Conservation (phyloP, 1,140 invertebrate genomes). For the Drosophila kepulauana region DNA sequence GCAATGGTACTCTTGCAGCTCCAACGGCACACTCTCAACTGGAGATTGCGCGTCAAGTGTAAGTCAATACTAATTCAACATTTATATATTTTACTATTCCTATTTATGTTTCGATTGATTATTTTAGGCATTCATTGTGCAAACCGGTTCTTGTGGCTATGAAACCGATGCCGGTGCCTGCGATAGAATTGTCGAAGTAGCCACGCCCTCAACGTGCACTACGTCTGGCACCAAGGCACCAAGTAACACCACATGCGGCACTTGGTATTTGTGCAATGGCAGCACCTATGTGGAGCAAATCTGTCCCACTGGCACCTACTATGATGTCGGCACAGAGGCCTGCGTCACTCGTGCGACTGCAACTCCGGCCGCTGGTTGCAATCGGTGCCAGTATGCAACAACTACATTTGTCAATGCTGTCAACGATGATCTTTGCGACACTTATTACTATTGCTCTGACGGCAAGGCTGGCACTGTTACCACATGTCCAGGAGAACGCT, state of each 20-base stretch:
- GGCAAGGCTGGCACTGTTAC: accelerated
- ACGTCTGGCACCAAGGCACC: accelerated
- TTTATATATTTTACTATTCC: not conserved
- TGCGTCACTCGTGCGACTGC: constrained; percentile 35
- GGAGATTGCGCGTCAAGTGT: not conserved
- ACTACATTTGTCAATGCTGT: constrained; percentile 49
- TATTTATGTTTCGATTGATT: not conserved
- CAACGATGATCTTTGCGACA: constrained; percentile 3
- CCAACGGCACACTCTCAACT: not conserved
- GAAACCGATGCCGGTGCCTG: not conserved
- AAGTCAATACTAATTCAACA: constrained; percentile 6
- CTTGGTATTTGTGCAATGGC: constrained; percentile 41
- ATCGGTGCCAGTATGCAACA: constrained; percentile 50
- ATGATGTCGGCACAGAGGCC: accelerated
- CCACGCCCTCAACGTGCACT: constrained; percentile 20
- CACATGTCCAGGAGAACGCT: not conserved
- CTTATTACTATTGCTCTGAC: constrained; percentile 52
- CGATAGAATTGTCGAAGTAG: constrained; percentile 1
- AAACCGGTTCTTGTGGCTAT: not conserved
- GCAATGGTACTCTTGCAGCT: constrained; percentile 40
- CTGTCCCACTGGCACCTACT: constrained; percentile 47
- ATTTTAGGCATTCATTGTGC: constrained; percentile 25
- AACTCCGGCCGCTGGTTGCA: constrained; percentile 27
- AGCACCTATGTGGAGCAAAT: not conserved
- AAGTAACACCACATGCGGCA: constrained; percentile 23